Base-by-base conservation (phyloP, 1,140 invertebrate genomes). In the Idris sp. region DNA sequence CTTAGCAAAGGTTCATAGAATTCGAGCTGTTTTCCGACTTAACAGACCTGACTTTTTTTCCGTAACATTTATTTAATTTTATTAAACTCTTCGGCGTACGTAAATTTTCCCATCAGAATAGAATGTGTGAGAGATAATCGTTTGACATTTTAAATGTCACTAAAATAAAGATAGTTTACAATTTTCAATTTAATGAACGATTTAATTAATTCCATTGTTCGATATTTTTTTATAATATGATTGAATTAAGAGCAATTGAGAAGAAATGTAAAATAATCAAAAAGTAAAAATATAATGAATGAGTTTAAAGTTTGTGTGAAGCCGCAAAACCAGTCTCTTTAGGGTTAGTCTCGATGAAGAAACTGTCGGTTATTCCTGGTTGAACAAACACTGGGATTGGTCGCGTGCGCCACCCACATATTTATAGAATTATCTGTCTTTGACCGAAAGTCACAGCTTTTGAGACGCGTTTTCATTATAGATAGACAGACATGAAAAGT, bases 351-450 rank as follows among this genome's bases (percentile, higher is more conserved):
- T 58, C 81, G 82, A 82, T 85, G 84, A 86, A 84, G 84, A 86
- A 86, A 84, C 83, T 77, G 67, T 81, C 83, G 83, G 84, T 87
- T 87, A 86, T 86, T 87, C 84, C 84, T 85, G 85, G 86, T 86
- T 87, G 85, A 86, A 86, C 84, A 87, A 87, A 87, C 86, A 87
- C 80, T 83, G 84, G 82, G 84, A 87, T 85, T 82, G 82, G 84
- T 86, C 85, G 85, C 85, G 85, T 83, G 86, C 81, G 83, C 85
- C 84, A 82, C 83, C 84, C 83, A 85, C 83, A 86, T 87, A 87
- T 87, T 87, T 87, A 87, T 87, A 87, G 86, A 87, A 84, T 86
- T 87, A 86, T 86, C 83, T 87, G 79, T 84, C 84, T 86, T 85
- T 84, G 77, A 84, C 83, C 84, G 79, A 77, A 76, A 80, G 77